Evolutionary conservation across 2,113 vertebrate genomes (phyloP).

Genomic region (Tragelaphus strepsiceros): DNA sequence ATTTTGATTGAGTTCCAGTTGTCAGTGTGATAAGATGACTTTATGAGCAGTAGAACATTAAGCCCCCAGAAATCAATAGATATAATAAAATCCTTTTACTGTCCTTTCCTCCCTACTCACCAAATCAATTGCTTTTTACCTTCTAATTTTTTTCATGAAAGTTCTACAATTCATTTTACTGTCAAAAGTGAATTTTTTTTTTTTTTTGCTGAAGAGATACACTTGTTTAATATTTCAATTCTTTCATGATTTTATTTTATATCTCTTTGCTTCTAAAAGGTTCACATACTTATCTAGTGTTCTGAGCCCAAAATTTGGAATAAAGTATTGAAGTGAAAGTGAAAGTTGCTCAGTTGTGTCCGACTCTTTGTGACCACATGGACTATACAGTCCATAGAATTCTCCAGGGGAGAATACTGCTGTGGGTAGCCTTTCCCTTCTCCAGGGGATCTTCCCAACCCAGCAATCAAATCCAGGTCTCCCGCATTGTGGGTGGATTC

Average conservation of each 20-base stretch:
- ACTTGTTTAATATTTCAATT: constrained; percentile 27
- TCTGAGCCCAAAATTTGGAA: background rate
- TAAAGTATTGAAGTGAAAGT: background rate
- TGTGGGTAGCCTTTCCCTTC: background rate
- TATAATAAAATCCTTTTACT: constrained; percentile 54
- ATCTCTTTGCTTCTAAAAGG: background rate
- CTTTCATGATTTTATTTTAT: background rate
- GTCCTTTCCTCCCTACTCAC: constrained; percentile 38
- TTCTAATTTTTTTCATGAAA: constrained; percentile 40
- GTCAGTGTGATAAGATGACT: constrained; percentile 20
- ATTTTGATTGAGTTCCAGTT: constrained; percentile 39
- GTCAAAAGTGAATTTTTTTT: constrained; percentile 37
- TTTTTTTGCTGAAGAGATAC: background rate
- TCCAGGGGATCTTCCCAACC: background rate
- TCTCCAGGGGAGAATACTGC: background rate
- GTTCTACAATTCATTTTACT: constrained; percentile 46
- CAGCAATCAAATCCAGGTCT: background rate
- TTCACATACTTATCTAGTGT: background rate
- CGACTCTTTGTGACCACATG: accelerated
- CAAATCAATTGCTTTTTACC: constrained; percentile 41
- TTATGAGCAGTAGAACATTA: constrained; percentile 1
- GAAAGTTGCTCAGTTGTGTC: background rate
- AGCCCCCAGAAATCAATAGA: constrained; percentile 64
- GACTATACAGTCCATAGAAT: background rate
- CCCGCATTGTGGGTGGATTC: accelerated